A percentile compares a stretch with the other conserved stretches of the same genome.
These are phyloP conservation scores for Sitobion miscanthi DNA, from an alignment of 1,140 invertebrate species.

Conservation along the genomic window DNA sequence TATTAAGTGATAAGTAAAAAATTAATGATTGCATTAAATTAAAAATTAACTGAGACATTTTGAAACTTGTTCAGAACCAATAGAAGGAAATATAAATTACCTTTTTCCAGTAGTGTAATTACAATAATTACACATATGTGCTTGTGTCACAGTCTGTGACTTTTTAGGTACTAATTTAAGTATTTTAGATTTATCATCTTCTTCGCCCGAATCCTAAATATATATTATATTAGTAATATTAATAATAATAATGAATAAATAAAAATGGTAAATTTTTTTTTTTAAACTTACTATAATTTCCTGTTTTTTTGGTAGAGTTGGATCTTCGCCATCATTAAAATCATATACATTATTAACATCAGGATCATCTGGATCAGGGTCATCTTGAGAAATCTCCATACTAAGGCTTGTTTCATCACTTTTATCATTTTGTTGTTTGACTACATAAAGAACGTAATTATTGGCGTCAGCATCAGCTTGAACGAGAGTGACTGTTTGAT, in stretches of 20 bases:
- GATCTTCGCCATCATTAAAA: slow-evolving; percentile 71
- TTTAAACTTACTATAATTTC: slow-evolving; percentile 47
- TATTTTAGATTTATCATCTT: slow-evolving; percentile 76
- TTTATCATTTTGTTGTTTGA: slow-evolving; percentile 71
- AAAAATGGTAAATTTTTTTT: not conserved
- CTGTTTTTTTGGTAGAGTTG: slow-evolving; percentile 61
- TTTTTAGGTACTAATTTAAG: slow-evolving; percentile 74
- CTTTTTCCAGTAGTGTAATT: slow-evolving; percentile 88
- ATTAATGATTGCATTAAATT: not conserved
- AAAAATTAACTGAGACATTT: not conserved
- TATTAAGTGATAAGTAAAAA: not conserved
- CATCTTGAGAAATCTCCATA: slow-evolving; percentile 63
- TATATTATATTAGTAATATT: not conserved
- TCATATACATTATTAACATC: slow-evolving; percentile 71
- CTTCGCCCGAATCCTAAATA: slow-evolving; percentile 69
- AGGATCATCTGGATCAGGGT: slow-evolving; percentile 69
- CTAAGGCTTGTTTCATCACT: slow-evolving; percentile 66
- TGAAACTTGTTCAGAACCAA: not conserved
- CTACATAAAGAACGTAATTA: slow-evolving; percentile 88
- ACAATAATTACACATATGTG: slow-evolving; percentile 88
- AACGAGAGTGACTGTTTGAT: slow-evolving; percentile 86
- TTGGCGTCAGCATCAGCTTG: slow-evolving; percentile 81
- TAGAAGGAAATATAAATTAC: slow-evolving; percentile 60
- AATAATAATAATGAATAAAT: not conserved
- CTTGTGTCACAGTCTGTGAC: slow-evolving; percentile 73